These are phyloP conservation scores for Scolopax mira DNA, from an alignment of 2,113 vertebrate species.

Conservation along the genomic window DNA sequence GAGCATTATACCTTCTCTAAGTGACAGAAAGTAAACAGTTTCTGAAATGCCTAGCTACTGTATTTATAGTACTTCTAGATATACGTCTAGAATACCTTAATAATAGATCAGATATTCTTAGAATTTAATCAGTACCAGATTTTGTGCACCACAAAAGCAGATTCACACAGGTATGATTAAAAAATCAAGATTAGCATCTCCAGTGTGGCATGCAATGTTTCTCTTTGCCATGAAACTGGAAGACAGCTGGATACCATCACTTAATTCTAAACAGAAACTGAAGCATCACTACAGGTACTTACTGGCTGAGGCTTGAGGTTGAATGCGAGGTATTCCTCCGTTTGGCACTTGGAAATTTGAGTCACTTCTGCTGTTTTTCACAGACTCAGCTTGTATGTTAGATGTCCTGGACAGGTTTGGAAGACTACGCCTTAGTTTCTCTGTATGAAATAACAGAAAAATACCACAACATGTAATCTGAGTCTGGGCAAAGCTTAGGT, in stretches of 20 bases:
- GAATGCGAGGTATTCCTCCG: conserved; percentile 91
- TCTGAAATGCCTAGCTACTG: neutral
- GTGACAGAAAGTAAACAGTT: neutral
- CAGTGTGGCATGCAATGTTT: neutral
- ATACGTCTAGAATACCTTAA: neutral
- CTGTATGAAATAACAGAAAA: conserved; percentile 67
- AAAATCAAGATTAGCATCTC: neutral
- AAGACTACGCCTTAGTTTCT: conserved; percentile 97
- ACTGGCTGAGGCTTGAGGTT: conserved; percentile 91
- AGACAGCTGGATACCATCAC: neutral
- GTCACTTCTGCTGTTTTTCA: conserved; percentile 97
- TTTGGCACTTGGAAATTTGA: conserved; percentile 98
- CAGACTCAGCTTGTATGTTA: conserved; percentile 85
- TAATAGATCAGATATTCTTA: neutral
- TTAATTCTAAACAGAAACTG: neutral
- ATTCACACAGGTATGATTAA: neutral
- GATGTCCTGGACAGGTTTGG: conserved; percentile 91
- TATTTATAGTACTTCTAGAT: neutral
- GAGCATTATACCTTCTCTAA: neutral
- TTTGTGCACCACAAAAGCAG: neutral
- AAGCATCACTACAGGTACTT: conserved; percentile 70
- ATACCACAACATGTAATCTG: neutral
- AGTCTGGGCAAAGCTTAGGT: neutral
- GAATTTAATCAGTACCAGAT: neutral
- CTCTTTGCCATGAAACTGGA: conserved; percentile 1